Conservation (phyloP, 2,797 vertebrate genomes). For the Steatocranus sp. region DNA sequence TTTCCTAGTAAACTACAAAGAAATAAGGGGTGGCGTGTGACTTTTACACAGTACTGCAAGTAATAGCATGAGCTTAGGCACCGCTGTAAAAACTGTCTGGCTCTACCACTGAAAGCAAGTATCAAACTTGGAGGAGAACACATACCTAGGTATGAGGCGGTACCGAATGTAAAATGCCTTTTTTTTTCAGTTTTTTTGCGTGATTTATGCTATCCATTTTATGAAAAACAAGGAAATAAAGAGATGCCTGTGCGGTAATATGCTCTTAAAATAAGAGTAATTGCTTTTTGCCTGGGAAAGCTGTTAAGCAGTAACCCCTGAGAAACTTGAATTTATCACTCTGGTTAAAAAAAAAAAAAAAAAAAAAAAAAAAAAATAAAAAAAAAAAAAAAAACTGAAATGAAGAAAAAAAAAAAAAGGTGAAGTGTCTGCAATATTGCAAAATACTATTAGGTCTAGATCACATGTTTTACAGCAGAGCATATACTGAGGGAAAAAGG, state of each 20-base stretch:
- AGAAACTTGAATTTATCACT: constrained; percentile 64
- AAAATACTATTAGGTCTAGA: background rate
- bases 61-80: background rate
- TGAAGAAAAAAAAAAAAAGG: background rate
- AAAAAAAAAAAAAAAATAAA: too few relatives aligned
- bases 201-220: constrained; percentile 33
- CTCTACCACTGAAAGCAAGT: background rate
- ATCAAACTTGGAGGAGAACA: background rate
- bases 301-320: constrained; percentile 46
- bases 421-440: background rate
- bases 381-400: background rate
- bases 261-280: constrained; percentile 43
- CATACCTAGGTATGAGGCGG: background rate
- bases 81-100: background rate
- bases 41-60: background rate
- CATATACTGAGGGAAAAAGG: background rate
- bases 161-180: background rate
- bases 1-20: background rate
- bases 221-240: constrained; percentile 40
- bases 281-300: constrained; percentile 60
- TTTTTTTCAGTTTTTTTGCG: background rate
- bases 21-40: background rate
- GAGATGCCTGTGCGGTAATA: constrained; percentile 39
- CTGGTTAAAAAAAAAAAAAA: background rate
- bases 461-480: background rate